Percentiles rank a stretch among this genome's conserved stretches.
phyloP scores from a whole-genome alignment of 2,113 vertebrate species.

The Capricornis sumatraensis region DNA sequence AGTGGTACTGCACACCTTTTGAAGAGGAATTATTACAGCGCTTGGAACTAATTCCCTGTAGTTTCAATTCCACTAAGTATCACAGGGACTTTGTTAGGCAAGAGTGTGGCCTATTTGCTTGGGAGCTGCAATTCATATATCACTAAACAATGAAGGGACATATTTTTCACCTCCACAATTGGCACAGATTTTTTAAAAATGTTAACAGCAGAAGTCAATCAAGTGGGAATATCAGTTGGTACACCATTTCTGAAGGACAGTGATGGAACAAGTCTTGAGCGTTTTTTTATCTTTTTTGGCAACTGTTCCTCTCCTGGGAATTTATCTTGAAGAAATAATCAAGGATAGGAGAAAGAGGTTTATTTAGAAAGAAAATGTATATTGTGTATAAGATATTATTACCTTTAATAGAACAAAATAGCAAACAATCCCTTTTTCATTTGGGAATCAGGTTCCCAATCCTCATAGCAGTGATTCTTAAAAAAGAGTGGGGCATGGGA shows the following conservation, averaged over 20 bases:
- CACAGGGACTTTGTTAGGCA: background rate
- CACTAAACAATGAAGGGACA: background rate
- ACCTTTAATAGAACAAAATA: background rate
- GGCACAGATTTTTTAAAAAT: background rate
- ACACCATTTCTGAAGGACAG: background rate
- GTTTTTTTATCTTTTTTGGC: background rate
- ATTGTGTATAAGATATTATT: background rate
- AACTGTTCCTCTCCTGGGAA: background rate
- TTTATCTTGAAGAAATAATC: slow-evolving; percentile 30
- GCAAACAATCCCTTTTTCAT: background rate
- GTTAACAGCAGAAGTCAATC: background rate
- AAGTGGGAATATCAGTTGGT: background rate
- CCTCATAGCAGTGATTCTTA: background rate
- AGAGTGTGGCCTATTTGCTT: background rate
- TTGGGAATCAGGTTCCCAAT: background rate
- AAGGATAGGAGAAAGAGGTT: background rate
- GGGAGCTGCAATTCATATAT: background rate
- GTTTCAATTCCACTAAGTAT: background rate
- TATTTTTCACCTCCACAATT: background rate
- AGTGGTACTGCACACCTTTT: background rate
- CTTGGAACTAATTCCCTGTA: background rate
- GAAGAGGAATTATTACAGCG: background rate
- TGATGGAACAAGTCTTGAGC: background rate
- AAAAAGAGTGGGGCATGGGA: background rate
- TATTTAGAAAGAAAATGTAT: background rate